These are phyloP conservation scores for Choreutis nemorana DNA, from an alignment of 2,888 invertebrate genomes.

Conservation along the genomic window DNA sequence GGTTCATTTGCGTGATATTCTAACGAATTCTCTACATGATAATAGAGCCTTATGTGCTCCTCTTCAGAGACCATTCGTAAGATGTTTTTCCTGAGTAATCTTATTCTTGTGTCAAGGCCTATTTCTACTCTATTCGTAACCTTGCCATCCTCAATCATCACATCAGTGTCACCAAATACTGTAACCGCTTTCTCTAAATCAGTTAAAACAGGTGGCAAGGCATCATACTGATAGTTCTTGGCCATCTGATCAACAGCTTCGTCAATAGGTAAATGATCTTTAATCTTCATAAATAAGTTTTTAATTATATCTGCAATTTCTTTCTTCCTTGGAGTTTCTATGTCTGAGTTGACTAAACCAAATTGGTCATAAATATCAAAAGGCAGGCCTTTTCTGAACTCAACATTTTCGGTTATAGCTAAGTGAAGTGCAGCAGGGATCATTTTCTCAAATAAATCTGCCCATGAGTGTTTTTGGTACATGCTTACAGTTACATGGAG, in stretches of 20 bases:
- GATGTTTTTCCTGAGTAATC: constrained; percentile 66
- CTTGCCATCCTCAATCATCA: constrained; percentile 68
- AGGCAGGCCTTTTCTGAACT: constrained; percentile 82
- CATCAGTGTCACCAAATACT: constrained; percentile 76
- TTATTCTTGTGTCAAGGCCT: constrained; percentile 69
- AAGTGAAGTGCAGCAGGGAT: constrained; percentile 77
- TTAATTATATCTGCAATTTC: constrained; percentile 61
- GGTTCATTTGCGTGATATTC: constrained; percentile 86
- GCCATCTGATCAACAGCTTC: constrained; percentile 88
- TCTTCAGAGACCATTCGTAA: constrained; percentile 71
- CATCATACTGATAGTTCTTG: constrained; percentile 83
- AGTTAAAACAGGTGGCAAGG: constrained; percentile 83
- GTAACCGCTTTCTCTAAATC: constrained; percentile 73
- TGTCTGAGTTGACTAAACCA: constrained; percentile 73
- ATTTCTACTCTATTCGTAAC: constrained; percentile 73
- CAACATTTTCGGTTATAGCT: constrained; percentile 75
- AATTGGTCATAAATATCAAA: constrained; percentile 76
- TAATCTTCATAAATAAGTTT: constrained; percentile 65
- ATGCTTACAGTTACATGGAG: constrained; percentile 94
- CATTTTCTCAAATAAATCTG: constrained; percentile 84
- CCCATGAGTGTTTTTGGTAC: constrained; percentile 91
- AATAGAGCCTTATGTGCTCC: constrained; percentile 73
- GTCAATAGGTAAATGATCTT: constrained; percentile 73
- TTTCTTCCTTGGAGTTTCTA: constrained; percentile 41
- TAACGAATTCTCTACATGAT: constrained; percentile 83